These are phyloP conservation scores for Saccostrea cuccullata DNA, from an alignment of 1,140 invertebrate species.

Conservation along the genomic window DNA sequence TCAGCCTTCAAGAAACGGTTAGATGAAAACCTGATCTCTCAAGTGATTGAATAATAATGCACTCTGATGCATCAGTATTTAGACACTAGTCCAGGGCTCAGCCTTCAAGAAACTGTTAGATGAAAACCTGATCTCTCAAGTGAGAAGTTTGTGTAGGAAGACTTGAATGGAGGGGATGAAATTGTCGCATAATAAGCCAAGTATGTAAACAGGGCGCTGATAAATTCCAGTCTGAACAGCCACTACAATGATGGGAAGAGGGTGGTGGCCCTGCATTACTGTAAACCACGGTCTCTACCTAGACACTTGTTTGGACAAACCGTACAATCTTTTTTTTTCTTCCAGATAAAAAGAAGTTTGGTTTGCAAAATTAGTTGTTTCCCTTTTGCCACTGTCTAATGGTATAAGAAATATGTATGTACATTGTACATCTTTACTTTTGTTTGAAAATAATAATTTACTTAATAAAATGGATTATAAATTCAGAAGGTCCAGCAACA, in stretches of 20 bases:
- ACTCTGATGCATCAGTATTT: not conserved
- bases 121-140: slow-evolving; percentile 5
- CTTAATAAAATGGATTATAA: too few relatives aligned
- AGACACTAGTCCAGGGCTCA: not conserved
- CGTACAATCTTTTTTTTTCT: not conserved
- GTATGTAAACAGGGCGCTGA: not conserved
- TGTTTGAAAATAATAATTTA: too few relatives aligned
- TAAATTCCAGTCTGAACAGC: not conserved
- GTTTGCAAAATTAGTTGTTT: not conserved
- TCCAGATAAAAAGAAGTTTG: not conserved
- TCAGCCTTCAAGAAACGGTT: not conserved
- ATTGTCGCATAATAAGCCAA: slow-evolving; percentile 1
- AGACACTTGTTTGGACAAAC: slow-evolving; percentile 4
- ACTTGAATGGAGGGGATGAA: not conserved
- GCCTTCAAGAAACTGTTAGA: not conserved
- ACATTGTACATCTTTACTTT: not conserved
- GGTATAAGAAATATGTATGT: not conserved
- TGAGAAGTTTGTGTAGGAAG: slow-evolving; percentile 32
- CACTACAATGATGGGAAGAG: slow-evolving; percentile 16
- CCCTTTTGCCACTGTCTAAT: not conserved
- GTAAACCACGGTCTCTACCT: not conserved
- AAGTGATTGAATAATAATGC: not conserved
- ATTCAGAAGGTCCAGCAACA: too few relatives aligned
- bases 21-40: slow-evolving; percentile 3
- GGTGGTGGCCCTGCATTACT: not conserved